These are phyloP conservation scores for Drosophila tani DNA, from an alignment of 1,140 invertebrate genomes.

Conservation along the genomic window DNA sequence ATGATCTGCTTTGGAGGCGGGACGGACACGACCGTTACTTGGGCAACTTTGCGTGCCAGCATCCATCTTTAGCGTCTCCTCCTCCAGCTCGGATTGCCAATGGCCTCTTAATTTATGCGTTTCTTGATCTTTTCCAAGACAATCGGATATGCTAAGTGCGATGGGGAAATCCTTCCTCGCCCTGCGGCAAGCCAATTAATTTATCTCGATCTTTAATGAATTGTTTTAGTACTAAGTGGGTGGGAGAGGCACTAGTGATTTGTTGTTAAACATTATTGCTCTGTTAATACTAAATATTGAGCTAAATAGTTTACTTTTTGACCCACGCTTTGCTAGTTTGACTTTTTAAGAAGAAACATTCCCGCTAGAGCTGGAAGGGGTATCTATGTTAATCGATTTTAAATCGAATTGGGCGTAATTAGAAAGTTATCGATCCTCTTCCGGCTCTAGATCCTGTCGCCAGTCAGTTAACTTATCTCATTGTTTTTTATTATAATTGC, in stretches of 20 bases:
- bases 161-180: constrained; percentile 34
- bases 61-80: constrained; percentile 2
- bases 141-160: constrained; percentile 45
- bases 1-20: constrained; percentile 49
- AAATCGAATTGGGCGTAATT: too few species aligned
- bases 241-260: neutral
- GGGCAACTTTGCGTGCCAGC: constrained; percentile 74
- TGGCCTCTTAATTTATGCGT: constrained; percentile 77
- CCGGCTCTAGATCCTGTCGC: too few species aligned
- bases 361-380: neutral
- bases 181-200: constrained; percentile 7
- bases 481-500: too few species aligned
- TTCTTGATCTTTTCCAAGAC: constrained; percentile 35
- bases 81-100: constrained; percentile 54
- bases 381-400: neutral
- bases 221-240: neutral
- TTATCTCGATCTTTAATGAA: constrained; percentile 2
- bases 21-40: constrained; percentile 54
- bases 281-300: too few species aligned
- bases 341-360: neutral
- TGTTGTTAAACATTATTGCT: neutral
- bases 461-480: too few species aligned
- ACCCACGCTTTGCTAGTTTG: too few species aligned
- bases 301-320: neutral
- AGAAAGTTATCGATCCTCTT: too few species aligned